These are phyloP conservation scores for Caenorhabditis imperialis DNA, from an alignment of 2,888 invertebrate genomes.

Conservation along the genomic window DNA sequence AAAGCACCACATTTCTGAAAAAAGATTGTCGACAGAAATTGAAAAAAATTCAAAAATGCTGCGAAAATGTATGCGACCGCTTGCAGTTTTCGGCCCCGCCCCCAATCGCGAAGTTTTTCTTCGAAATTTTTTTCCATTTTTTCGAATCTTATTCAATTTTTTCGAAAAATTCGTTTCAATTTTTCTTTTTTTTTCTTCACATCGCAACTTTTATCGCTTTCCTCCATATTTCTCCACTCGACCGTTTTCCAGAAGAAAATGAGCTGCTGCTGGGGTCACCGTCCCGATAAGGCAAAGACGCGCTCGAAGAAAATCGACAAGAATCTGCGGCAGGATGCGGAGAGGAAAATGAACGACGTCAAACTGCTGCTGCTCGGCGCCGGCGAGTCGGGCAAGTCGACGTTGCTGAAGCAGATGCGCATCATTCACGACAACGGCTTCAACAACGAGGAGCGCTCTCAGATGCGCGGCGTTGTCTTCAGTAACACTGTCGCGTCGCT, in stretches of 20 bases:
- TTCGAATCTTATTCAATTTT: not conserved
- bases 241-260: constrained; percentile 15
- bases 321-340: constrained; percentile 42
- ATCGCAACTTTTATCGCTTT: not conserved
- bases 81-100: no score
- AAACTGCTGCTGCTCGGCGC: constrained; percentile 51
- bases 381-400: constrained; percentile 57
- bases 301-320: constrained; percentile 46
- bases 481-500: constrained; percentile 47
- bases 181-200: not conserved
- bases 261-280: constrained; percentile 48
- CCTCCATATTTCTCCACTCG: not conserved
- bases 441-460: constrained; percentile 37
- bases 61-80: no score
- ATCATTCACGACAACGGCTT: constrained; percentile 55
- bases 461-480: constrained; percentile 40
- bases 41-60: no score
- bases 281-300: constrained; percentile 27
- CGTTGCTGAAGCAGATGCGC: constrained; percentile 49
- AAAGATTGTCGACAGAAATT: no score
- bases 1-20: no score
- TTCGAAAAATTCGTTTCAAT: not conserved
- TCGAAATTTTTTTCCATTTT: not conserved
- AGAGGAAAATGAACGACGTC: constrained; percentile 14
- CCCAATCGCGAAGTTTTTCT: no score